Base-by-base conservation (phyloP, 2,888 invertebrate genomes). In the Eledona agricola region DNA sequence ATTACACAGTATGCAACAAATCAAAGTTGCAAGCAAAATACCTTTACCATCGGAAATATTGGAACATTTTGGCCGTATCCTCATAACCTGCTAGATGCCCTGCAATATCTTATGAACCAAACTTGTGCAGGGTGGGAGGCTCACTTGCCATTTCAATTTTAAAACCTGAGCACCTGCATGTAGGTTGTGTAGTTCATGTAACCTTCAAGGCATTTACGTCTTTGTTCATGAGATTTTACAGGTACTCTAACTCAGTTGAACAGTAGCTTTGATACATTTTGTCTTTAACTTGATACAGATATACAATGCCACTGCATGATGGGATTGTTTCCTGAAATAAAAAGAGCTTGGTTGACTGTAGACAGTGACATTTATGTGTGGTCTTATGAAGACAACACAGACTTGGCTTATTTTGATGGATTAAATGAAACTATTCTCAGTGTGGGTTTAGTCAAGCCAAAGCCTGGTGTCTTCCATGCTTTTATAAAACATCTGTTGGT, bases 311-410 rank as follows among this genome's bases (percentile, higher is more conserved):
- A 95, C 71, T 96, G 94, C 73, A 87, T 92, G 80, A 96, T 98
- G 94, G 99, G 99, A 1, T 80, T 99, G 4, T 97, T 99, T 78
- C 90, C 96, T 49, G 96, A 95, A 76, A 96, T 99, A 61, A 90
- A 89, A 43, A 82, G 98, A 70, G 97, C 97, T 0, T 99, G 97
- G 97, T 79, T 99, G 45, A 93, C 96, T 2, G 93, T 99, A 63
- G 99, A 99, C 73, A 96, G 94, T 66, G 96, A 97, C 78, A 90
- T 99, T 64, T 99, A 96, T 79, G 86, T 97, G 20, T 99, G 99
- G 99, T 92, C 95, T 13, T 98, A 95, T 78, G 95, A 96, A 76
- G 90, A 94, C 77, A 92, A 93, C 35, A 85, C 89, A 55, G 98
- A 99, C 80, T 87, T 98, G 13, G 96, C 97, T 1, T 98, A 94